A percentile compares a stretch with the other conserved stretches of the same genome.
These are phyloP conservation scores for Parazoanthus atlanticus DNA, from an alignment of 92 coral and sea anemone species.

Conservation along the genomic window DNA sequence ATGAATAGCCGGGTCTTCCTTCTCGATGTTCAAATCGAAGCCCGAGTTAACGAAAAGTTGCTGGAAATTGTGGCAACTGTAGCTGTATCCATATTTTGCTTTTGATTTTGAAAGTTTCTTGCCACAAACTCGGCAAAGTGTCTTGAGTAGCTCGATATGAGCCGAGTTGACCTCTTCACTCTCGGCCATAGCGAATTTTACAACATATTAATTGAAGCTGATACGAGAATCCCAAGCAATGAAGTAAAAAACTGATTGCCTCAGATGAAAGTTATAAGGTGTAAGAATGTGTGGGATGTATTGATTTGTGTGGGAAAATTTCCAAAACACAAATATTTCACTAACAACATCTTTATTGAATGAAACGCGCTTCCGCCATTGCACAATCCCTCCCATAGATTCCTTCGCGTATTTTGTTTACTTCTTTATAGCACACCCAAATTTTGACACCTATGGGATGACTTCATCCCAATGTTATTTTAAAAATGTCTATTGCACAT, in stretches of 20 bases:
- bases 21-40: not conserved
- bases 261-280: not conserved
- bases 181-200: slow-evolving; percentile 8
- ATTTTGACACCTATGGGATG: slow-evolving; percentile 17
- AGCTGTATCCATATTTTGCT: not conserved
- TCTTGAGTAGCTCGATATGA: slow-evolving; percentile 11
- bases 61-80: slow-evolving; percentile 3
- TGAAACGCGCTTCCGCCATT: slow-evolving; percentile 17
- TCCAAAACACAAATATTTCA: not conserved
- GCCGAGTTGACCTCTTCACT: slow-evolving; percentile 1
- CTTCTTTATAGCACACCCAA: not conserved
- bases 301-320: slow-evolving; percentile 3
- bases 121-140: slow-evolving; percentile 20
- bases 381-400: not conserved
- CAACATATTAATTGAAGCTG: slow-evolving; percentile 8
- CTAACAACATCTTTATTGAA: not conserved
- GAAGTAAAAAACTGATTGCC: slow-evolving; percentile 5
- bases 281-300: slow-evolving; percentile 5
- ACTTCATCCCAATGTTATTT: not conserved
- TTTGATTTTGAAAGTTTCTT: slow-evolving; percentile 9
- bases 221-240: not conserved
- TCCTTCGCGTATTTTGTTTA: slow-evolving; percentile 1
- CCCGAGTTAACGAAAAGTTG: slow-evolving; percentile 3
- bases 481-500: slow-evolving; percentile 13
- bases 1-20: slow-evolving; percentile 1